Conservation (phyloP, 2,888 invertebrate species). For the Sipha maydis region DNA sequence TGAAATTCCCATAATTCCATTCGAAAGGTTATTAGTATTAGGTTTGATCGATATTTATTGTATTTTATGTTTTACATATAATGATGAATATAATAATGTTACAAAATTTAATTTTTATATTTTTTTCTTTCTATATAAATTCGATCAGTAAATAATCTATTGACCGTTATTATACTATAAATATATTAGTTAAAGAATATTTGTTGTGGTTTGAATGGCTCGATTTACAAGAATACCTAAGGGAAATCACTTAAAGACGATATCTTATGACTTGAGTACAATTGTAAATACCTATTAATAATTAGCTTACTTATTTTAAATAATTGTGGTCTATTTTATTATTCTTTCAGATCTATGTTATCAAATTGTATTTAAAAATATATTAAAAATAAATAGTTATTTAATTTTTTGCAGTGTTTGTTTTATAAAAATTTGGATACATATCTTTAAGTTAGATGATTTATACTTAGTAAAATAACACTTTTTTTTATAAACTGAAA, state of each 20-base stretch:
- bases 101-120: background rate
- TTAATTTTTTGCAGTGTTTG: no score
- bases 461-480: no score
- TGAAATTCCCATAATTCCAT: background rate
- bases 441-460: no score
- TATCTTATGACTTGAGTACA: background rate
- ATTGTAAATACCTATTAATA: no score
- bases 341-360: no score
- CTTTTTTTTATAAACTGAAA: no score
- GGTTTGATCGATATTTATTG: slow-evolving; percentile 53
- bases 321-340: no score
- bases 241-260: background rate
- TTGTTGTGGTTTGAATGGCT: background rate
- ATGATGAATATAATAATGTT: background rate
- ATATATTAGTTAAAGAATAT: background rate
- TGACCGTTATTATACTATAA: background rate
- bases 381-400: no score
- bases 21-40: background rate
- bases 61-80: background rate
- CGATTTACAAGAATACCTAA: background rate
- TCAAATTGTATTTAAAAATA: no score
- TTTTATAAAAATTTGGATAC: no score
- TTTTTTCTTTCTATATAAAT: background rate
- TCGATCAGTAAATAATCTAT: background rate
- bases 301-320: no score